phyloP scores from a whole-genome alignment of 2,797 vertebrate genomes.

The Eulemur coronatus region DNA sequence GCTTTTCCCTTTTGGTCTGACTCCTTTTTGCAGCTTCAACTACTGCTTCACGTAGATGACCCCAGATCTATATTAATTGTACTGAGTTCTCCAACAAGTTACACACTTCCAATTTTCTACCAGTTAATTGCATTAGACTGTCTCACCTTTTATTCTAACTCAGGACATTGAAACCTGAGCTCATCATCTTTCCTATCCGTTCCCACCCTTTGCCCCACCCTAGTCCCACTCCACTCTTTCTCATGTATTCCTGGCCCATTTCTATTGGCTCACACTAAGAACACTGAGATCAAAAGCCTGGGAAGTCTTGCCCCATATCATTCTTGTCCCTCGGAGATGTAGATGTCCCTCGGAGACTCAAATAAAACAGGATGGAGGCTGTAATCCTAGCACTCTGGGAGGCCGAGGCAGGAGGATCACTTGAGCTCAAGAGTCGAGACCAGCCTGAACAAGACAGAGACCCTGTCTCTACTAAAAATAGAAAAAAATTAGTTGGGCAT shows the following conservation, averaged over 20 bases:
- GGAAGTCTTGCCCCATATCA: neutral
- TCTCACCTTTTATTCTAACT: neutral
- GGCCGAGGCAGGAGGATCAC: neutral
- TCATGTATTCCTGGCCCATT: neutral
- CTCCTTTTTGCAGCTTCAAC: neutral
- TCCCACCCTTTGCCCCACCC: neutral
- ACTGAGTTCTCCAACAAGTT: neutral
- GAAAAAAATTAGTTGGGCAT: neutral
- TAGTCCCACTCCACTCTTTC: neutral
- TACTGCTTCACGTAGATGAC: neutral
- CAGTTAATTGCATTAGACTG: neutral
- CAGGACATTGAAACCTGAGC: neutral
- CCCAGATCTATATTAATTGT: neutral
- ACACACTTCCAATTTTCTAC: neutral
- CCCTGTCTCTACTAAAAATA: neutral
- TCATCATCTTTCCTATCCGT: neutral
- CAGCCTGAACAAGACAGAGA: neutral
- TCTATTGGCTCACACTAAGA: constrained; percentile 23
- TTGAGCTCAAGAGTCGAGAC: neutral
- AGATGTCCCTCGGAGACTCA: neutral
- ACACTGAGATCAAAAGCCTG: neutral
- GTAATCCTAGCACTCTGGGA: neutral
- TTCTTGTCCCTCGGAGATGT: neutral
- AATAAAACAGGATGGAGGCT: neutral
- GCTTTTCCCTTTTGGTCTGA: neutral